These are phyloP conservation scores for Graphium colonna DNA, from an alignment of 2,888 invertebrate species.

Conservation along the genomic window DNA sequence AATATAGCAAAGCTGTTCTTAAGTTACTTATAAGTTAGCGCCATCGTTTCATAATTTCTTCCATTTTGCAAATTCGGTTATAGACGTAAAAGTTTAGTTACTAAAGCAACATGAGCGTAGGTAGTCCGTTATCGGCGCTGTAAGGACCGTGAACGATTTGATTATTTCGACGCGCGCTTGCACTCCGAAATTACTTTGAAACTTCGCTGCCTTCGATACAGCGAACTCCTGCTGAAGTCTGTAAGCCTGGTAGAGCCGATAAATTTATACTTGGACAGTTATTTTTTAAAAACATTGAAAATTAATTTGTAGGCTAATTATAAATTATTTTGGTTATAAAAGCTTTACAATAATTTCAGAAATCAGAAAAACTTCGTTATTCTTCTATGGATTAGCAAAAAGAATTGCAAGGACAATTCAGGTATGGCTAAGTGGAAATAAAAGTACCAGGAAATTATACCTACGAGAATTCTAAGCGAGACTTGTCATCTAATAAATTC, in stretches of 20 bases:
- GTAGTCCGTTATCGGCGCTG: constrained; percentile 59
- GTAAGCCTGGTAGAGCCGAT: constrained; percentile 44
- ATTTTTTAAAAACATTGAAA: too few species aligned
- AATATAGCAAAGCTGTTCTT: neutral
- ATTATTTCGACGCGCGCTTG: constrained; percentile 74
- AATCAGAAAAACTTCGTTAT: too few species aligned
- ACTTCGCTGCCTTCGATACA: constrained; percentile 53
- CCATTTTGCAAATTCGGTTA: too few species aligned
- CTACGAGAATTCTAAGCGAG: constrained; percentile 36
- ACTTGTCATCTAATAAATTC: constrained; percentile 61
- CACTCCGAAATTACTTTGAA: constrained; percentile 76
- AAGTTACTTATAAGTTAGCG: too few species aligned
- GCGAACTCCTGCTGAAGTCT: constrained; percentile 51
- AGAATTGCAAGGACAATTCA: constrained; percentile 8
- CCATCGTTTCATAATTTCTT: too few species aligned
- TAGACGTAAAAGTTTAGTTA: constrained; percentile 42
- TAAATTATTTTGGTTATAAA: too few species aligned
- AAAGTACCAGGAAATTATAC: constrained; percentile 44
- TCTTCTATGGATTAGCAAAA: too few species aligned
- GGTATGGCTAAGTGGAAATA: constrained; percentile 26
- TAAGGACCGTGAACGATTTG: constrained; percentile 75
- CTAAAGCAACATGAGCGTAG: constrained; percentile 51
- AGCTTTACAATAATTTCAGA: too few species aligned
- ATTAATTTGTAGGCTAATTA: too few species aligned
- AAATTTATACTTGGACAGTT: constrained; percentile 6